These are phyloP conservation scores for Epizoanthus scotinus DNA, from an alignment of 92 coral and sea anemone genomes.

Conservation along the genomic window DNA sequence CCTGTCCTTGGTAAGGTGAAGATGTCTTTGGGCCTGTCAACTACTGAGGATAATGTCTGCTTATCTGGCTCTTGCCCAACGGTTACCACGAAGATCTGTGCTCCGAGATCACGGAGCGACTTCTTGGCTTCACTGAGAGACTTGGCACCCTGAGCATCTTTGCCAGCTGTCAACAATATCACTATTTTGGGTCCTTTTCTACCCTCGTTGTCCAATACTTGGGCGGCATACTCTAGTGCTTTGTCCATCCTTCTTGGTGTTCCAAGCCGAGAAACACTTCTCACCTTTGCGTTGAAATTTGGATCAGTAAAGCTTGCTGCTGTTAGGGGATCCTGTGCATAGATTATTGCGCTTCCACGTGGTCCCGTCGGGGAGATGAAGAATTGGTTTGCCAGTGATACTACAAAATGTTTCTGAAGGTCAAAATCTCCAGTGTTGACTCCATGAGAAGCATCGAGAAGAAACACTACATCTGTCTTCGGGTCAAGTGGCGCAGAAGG, in stretches of 20 bases:
- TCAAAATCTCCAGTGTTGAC: constrained; percentile 35
- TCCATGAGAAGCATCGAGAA: constrained; percentile 59
- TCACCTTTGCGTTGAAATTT: not conserved
- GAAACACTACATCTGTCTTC: constrained; percentile 44
- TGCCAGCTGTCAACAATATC: constrained; percentile 50
- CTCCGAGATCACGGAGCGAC: constrained; percentile 38
- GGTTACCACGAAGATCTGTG: constrained; percentile 48
- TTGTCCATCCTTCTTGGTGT: constrained; percentile 39
- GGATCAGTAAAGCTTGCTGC: constrained; percentile 17
- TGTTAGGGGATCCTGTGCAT: constrained; percentile 43
- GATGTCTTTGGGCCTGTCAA: constrained; percentile 31
- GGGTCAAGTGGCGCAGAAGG: constrained; percentile 31
- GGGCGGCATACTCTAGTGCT: constrained; percentile 44
- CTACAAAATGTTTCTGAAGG: constrained; percentile 49
- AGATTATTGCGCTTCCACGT: constrained; percentile 44
- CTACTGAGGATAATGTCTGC: constrained; percentile 7
- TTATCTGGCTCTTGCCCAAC: constrained; percentile 42
- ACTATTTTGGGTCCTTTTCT: constrained; percentile 45
- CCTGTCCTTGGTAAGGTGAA: constrained; percentile 30
- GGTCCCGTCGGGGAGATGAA: constrained; percentile 45
- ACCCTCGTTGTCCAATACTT: constrained; percentile 27
- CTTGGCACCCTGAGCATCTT: constrained; percentile 44
- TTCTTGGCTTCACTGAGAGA: constrained; percentile 46
- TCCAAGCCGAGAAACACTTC: not conserved
- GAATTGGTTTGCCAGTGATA: constrained; percentile 44